These are phyloP conservation scores for Ianthella basta DNA, from an alignment of 37 sponge, comb jelly and placozoan genomes.

Conservation along the genomic window DNA sequence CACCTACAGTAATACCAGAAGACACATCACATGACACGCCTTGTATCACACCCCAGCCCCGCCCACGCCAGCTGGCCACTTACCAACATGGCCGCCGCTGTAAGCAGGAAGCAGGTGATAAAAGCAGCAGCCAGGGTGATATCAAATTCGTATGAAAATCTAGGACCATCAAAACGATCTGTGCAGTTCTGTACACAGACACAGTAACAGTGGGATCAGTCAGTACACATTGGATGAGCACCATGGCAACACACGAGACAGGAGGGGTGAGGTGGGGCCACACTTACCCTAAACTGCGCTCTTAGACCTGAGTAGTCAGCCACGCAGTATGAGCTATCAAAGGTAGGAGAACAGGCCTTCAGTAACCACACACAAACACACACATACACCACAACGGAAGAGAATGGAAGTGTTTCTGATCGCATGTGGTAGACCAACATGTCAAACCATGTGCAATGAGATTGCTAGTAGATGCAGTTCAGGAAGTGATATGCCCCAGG, in stretches of 20 bases:
- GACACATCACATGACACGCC: not conserved
- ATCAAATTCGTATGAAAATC: not conserved
- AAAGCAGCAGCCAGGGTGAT: not conserved
- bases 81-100: not conserved
- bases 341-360: not conserved
- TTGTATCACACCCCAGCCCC: not conserved
- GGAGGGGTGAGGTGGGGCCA: too few species aligned
- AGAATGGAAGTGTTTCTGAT: too few species aligned
- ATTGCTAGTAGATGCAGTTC: too few species aligned
- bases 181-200: not conserved
- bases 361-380: slow-evolving; percentile 24
- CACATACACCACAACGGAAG: slow-evolving; percentile 16
- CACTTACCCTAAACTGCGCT: slow-evolving; percentile 1
- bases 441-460: too few species aligned
- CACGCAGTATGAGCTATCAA: not conserved
- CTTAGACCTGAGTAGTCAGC: not conserved
- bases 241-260: too few species aligned
- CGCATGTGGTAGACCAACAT: too few species aligned
- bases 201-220: not conserved
- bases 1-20: not conserved
- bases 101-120: not conserved
- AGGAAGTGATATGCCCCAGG: too few species aligned
- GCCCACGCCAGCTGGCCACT: not conserved
- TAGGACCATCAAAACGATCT: not conserved
- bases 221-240: not conserved